Conservation (phyloP, 2,797 vertebrate genomes). For the Siniperca undulata region DNA sequence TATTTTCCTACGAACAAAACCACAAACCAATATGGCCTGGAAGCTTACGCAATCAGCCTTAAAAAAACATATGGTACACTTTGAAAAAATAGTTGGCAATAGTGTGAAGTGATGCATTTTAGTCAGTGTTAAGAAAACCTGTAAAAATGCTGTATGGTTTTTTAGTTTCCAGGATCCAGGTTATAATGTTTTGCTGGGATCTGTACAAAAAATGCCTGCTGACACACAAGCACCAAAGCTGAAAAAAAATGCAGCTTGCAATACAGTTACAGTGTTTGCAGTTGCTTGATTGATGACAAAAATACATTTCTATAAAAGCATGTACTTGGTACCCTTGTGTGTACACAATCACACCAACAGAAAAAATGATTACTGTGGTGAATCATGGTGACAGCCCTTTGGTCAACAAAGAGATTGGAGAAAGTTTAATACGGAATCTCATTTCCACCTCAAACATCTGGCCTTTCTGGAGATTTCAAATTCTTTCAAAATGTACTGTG, state of each 20-base stretch:
- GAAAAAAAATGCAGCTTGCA: background rate
- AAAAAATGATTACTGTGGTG: background rate
- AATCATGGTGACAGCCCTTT: background rate
- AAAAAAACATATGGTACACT: background rate
- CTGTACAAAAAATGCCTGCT: background rate
- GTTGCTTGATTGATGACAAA: background rate
- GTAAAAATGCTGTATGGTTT: background rate
- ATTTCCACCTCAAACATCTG: slow-evolving; percentile 10
- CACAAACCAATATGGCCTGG: background rate
- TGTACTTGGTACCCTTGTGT: background rate
- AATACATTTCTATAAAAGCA: background rate
- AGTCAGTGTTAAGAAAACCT: background rate
- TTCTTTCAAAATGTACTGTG: background rate
- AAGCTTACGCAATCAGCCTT: background rate
- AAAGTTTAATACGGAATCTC: background rate
- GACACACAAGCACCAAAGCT: background rate
- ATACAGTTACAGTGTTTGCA: background rate
- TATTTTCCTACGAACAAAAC: background rate
- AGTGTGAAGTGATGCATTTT: too few relatives aligned
- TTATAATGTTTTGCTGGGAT: background rate
- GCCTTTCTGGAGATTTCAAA: background rate
- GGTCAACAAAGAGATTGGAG: background rate
- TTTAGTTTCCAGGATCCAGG: background rate
- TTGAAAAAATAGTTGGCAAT: background rate
- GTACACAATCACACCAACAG: background rate